These are phyloP conservation scores for Tenrec ecaudatus DNA, from an alignment of 2,113 vertebrate genomes.

Conservation along the genomic window DNA sequence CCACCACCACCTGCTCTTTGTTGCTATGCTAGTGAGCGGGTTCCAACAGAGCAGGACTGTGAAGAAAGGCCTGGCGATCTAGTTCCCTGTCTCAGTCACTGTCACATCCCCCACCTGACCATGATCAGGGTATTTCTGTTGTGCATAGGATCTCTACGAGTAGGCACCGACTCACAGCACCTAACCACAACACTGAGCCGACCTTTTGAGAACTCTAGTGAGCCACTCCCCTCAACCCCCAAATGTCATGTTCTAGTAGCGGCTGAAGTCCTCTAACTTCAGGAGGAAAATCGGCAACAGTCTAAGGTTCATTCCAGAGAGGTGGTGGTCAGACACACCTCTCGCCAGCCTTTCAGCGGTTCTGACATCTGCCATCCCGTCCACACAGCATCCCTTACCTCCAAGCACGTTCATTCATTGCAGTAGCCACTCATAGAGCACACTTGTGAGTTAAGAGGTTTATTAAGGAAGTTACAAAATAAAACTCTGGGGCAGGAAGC, in stretches of 20 bases:
- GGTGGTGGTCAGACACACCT: neutral
- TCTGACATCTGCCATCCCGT: neutral
- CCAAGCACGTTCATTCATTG: neutral
- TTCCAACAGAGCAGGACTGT: neutral
- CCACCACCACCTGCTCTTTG: neutral
- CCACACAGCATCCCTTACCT: neutral
- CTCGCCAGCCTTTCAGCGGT: neutral
- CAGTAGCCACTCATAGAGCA: neutral
- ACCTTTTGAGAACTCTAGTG: neutral
- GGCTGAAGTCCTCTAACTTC: neutral
- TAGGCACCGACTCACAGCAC: neutral
- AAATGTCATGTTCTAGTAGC: neutral
- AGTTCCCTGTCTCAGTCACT: neutral
- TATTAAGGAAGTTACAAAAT: neutral
- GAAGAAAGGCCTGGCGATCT: neutral
- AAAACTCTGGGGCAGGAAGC: neutral
- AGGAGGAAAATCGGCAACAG: neutral
- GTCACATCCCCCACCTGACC: neutral
- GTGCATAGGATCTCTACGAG: neutral
- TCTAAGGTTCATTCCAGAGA: neutral
- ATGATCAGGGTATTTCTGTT: neutral
- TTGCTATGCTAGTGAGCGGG: neutral
- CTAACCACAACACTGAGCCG: neutral
- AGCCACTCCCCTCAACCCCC: neutral
- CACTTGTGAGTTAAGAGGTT: neutral